A percentile compares a stretch with the other conserved stretches of the same genome.
Conservation (phyloP, 2,113 vertebrate genomes). For the Neomonachus schauinslandi region DNA sequence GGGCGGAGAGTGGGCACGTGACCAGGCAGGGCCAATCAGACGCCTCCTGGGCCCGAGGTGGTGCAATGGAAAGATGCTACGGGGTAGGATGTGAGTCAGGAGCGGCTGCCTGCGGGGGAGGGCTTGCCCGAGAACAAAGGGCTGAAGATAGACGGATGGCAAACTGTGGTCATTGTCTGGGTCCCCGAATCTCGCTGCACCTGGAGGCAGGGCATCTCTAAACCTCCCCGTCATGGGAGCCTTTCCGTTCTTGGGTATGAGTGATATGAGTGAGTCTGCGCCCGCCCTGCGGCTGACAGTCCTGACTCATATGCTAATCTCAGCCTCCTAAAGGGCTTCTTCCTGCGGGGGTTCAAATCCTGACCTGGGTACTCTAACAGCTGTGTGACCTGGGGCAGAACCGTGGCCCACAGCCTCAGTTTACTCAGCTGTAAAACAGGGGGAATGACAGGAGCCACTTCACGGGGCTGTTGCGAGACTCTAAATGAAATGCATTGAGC, state of each 20-base stretch:
- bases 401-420: background rate
- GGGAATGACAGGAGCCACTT: background rate
- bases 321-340: background rate
- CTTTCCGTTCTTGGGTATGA: background rate
- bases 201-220: background rate
- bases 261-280: background rate
- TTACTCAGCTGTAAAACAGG: constrained; percentile 13
- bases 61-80: background rate
- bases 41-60: background rate
- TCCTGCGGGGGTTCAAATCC: background rate
- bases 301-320: background rate
- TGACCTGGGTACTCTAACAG: background rate
- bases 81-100: background rate
- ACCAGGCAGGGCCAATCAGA: constrained; percentile 1
- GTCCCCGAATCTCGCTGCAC: background rate
- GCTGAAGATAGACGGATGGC: background rate
- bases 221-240: background rate
- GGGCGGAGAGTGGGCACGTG: background rate
- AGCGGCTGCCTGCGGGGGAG: background rate
- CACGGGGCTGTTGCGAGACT: background rate
- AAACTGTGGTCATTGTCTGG: background rate
- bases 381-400: background rate
- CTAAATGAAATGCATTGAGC: background rate
- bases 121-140: background rate
- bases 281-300: background rate